phyloP scores from a whole-genome alignment of 2,888 invertebrate species.

The Disparrhopalites patrizii region DNA sequence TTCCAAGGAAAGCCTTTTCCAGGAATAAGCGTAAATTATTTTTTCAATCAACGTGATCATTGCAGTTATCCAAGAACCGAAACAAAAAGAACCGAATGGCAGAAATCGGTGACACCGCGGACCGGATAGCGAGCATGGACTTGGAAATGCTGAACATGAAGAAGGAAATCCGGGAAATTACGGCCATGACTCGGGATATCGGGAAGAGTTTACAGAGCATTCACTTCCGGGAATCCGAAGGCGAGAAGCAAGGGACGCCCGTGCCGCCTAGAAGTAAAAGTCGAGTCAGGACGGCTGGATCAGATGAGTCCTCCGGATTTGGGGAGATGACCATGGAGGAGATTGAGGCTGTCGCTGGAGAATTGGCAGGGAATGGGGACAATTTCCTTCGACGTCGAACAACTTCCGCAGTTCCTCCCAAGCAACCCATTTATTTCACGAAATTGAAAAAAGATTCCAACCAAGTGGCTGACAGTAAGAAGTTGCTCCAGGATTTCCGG shows the following conservation, averaged over 20 bases:
- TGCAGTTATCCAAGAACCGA: too few relatives aligned
- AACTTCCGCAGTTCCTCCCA: neutral
- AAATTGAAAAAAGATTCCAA: neutral
- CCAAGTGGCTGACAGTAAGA: constrained; percentile 5
- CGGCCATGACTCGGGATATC: constrained; percentile 21
- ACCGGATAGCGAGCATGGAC: constrained; percentile 18
- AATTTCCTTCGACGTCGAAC: constrained; percentile 12
- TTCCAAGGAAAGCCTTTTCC: too few relatives aligned
- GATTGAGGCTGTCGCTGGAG: constrained; percentile 10
- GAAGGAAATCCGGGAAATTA: constrained; percentile 16
- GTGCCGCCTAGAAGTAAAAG: neutral
- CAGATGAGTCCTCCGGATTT: constrained; percentile 24
- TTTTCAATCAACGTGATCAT: too few relatives aligned
- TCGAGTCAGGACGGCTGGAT: neutral
- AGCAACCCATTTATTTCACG: neutral
- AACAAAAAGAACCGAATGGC: neutral
- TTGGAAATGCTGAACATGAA: constrained; percentile 9
- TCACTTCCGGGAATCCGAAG: neutral
- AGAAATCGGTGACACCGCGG: neutral
- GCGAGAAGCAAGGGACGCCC: neutral
- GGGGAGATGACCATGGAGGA: constrained; percentile 25
- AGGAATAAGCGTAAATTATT: too few relatives aligned
- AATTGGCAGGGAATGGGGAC: constrained; percentile 14
- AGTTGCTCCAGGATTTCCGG: constrained; percentile 17
- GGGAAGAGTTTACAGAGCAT: constrained; percentile 9